Evolutionary conservation across 53 echinoderm and acorn worm species (phyloP).

Genomic region (Antedon mediterranea): DNA sequence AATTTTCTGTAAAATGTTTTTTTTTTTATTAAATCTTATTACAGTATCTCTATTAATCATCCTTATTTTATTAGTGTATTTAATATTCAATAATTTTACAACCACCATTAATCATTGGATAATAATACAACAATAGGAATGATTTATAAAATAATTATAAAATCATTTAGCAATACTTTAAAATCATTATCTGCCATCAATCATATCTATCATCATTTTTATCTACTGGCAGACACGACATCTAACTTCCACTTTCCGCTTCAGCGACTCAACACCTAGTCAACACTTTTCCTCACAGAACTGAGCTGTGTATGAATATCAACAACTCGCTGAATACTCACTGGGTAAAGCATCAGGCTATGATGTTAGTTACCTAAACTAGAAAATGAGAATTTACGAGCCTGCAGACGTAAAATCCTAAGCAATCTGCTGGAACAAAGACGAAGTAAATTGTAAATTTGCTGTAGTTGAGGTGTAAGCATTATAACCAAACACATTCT

Average conservation of each 20-base stretch:
- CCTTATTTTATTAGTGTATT: too few species aligned
- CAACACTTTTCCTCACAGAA: neutral
- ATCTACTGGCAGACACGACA: neutral
- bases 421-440: neutral
- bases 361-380: neutral
- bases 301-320: neutral
- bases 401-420: neutral
- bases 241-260: neutral
- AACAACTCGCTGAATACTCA: neutral
- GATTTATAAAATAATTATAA: neutral
- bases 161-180: neutral
- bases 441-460: neutral
- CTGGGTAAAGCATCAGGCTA: neutral
- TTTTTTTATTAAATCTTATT: too few species aligned
- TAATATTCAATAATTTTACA: too few species aligned
- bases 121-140: too few species aligned
- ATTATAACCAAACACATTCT: neutral
- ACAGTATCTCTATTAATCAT: too few species aligned
- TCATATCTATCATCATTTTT: neutral
- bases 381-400: neutral
- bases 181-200: neutral
- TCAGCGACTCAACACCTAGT: neutral
- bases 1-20: too few species aligned
- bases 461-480: neutral
- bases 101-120: too few species aligned